Base-by-base conservation (phyloP, 2,797 vertebrate genomes). In the Phaenicophaeus curvirostris region DNA sequence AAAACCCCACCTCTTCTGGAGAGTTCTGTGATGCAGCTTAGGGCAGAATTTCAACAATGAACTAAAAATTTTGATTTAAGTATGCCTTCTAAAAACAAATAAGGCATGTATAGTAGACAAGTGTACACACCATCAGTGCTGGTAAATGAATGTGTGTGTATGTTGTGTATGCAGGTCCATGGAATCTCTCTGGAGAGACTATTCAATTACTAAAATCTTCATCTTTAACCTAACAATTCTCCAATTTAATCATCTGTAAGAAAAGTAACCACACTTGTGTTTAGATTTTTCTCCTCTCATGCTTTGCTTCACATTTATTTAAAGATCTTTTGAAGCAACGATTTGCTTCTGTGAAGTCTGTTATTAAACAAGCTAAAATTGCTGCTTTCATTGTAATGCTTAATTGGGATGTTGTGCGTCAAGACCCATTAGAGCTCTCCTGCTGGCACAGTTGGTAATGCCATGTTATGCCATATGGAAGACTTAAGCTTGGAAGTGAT, bases 371-470 rank as follows among this genome's bases (percentile, higher is more conserved):
- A 53, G 80, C 24, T 4, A 58, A 77, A 95, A 87, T 82, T 87
- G 63, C 89, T 69, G 90, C 93, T 95, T 93, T 81, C 90, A 33
- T 89, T 93, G 79, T 59, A 91, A 67, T 51, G 8, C 81, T 87
- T 92, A 94, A 93, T 95, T 93, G 81, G 91, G 84, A 85, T 92
- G 91, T 69, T 92, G 85, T 54, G 76, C 13, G 6, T 95, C 84
- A 77, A 93, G 94, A 95, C 51, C 87, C 93, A 85, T 94, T 78
- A 85, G 83, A 87, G 86, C 81, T 88, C 51, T 87, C 78, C 88
- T 19, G 25, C 58, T 88, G 93, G 85, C 4, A 4, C 8, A 1
- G 11, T 1, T 61, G 95, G 84, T 55, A 53, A 78, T 73, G 90
- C 81, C 89, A 50, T 3, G 15, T 41, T 68, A 59, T 46, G 84